Base-by-base conservation (phyloP, 2,888 invertebrate species). In the Agriopis marginaria region DNA sequence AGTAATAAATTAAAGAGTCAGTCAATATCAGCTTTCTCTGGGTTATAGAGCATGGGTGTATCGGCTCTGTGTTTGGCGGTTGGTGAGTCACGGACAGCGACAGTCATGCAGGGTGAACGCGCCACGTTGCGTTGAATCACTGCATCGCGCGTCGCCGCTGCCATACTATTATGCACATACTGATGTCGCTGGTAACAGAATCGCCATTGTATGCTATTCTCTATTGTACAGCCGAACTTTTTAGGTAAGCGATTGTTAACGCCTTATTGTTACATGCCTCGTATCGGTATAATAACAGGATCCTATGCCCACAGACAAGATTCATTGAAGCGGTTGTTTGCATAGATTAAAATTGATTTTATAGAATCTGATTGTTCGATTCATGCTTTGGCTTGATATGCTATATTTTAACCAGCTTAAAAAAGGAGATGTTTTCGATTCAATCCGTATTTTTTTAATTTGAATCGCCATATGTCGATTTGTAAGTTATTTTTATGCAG, bases 171-270 rank as follows among this genome's bases (percentile, higher is more conserved):
- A 92, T 91, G 92, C 90, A 92, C 92, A 90, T 92, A 91, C 85
- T 92, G 87, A 91, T 91, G 88, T 82, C 87, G 84, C 92, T 90
- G 91, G 91, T 92, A 92, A 91, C 90, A 83, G 86, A 92, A 90
- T 89, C 85, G 86, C 90, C 81, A 93, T 93, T 92, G 92, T 93
- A 86, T 92, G 88, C 90, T 87, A 86, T 88, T 87, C 88, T 81
- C 91, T 87, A 93, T 93, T 93, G 93, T 93, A 86, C 85, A 85
- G 86, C 82, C 85, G 74, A 90, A 92, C 89, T 90, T 92, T 92
- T 91, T 89, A 86, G 90, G 89, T 86, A 85, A 85, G 84, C 88
- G 86, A 92, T 92, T 92, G 92, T 92, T 91, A 88, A 85, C 85
- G 86, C 87, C 84, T 87, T 86, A 92, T 91, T 91, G 91, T 91